phyloP scores from a whole-genome alignment of 2,888 invertebrate genomes.

The Drosophila siamana region DNA sequence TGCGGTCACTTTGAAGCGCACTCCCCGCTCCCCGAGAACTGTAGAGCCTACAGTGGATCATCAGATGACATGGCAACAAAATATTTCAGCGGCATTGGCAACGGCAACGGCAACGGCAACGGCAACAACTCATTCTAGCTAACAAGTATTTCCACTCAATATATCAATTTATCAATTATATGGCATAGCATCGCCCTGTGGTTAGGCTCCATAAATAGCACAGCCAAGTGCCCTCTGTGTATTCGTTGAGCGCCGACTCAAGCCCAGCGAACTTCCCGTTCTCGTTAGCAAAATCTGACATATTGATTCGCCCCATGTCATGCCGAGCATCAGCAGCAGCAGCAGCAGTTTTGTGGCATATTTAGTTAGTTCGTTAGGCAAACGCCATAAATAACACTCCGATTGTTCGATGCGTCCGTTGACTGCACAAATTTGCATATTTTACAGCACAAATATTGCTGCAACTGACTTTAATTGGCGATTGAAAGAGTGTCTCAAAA shows the following conservation, averaged over 20 bases:
- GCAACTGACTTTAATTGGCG: no score
- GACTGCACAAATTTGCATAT: not conserved
- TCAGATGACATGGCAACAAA: constrained; percentile 6
- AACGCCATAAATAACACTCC: not conserved
- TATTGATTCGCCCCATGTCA: constrained; percentile 1
- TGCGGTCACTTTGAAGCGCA: constrained; percentile 29
- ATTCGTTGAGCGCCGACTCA: no score
- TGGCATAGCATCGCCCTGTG: not conserved
- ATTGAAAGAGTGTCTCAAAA: no score
- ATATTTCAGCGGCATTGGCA: not conserved
- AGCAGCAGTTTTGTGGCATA: not conserved
- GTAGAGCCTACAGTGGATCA: not conserved
- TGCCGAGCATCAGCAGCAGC: not conserved
- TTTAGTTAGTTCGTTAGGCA: constrained; percentile 1
- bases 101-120: not conserved
- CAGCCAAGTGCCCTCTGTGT: no score
- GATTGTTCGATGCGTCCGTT: not conserved
- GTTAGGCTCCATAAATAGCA: constrained; percentile 3
- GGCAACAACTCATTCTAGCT: constrained; percentile 5
- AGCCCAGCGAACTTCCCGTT: no score
- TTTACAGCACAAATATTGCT: not conserved
- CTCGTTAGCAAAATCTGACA: not conserved
- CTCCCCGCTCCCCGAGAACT: no score
- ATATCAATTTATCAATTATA: constrained; percentile 27
- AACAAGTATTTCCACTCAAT: constrained; percentile 28